Conservation (phyloP, 2,113 vertebrate species). For the Aleadryas rufinucha region DNA sequence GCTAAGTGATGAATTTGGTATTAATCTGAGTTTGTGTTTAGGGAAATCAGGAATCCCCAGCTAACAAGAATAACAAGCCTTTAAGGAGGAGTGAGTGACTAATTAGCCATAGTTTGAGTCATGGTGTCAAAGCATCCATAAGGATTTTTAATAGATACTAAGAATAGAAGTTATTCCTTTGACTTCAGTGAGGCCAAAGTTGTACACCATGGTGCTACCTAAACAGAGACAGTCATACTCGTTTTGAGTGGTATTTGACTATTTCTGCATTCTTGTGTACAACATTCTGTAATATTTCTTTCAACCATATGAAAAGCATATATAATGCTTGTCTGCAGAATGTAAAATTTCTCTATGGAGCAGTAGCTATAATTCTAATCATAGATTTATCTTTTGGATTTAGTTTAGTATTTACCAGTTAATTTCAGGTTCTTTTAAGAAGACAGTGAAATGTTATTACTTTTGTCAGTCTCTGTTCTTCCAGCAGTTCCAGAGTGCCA, state of each 20-base stretch:
- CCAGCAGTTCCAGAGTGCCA: not conserved
- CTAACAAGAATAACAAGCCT: not conserved
- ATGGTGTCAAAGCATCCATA: not conserved
- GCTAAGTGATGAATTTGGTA: not conserved
- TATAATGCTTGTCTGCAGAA: not conserved
- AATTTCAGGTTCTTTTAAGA: conserved; percentile 28
- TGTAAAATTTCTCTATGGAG: not conserved
- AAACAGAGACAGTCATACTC: not conserved
- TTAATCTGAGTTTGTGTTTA: not conserved
- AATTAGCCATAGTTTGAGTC: not conserved
- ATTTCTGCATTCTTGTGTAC: not conserved
- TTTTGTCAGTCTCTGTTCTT: conserved; percentile 16
- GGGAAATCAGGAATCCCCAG: not conserved
- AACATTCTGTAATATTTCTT: not conserved
- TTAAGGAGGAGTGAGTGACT: not conserved
- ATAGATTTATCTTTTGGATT: not conserved
- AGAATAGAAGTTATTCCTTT: not conserved
- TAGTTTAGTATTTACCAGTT: conserved; percentile 22
- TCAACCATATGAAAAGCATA: too few species aligned
- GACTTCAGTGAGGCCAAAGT: not conserved
- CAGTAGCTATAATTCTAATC: not conserved
- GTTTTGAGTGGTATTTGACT: not conserved
- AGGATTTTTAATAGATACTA: not conserved
- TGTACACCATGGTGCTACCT: not conserved
- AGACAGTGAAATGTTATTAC: not conserved